Evolutionary conservation across 2,797 vertebrate species (phyloP), one percentile per base, ranked within the genome.

Genomic region (Pangasius macronema): DNA sequence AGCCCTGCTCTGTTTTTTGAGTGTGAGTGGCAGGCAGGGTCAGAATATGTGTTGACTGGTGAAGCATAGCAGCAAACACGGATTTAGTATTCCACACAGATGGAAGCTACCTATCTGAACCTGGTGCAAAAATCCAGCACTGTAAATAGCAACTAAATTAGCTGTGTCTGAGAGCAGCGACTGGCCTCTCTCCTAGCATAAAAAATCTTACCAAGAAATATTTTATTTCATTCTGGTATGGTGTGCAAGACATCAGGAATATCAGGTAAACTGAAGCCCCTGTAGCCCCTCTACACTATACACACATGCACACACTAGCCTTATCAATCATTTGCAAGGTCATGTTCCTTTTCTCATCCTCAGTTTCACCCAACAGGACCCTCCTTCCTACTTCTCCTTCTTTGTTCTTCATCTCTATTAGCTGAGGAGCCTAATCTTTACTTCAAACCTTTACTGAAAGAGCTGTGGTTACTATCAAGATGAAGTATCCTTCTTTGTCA

Each of bases 31-130:
- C 79, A 80, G 63, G 49, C 70, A 82, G 85, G 82, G 79, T 20
- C 77, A 86, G 86, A 90, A 88, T 89, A 63, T 88, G 55, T 72
- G 65, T 75, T 87, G 88, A 77, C 86, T 63, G 61, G 68, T 82
- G 61, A 70, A 36, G 83, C 75, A 55, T 73, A 57, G 39, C 85
- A 82, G 75, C 61, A 80, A 63, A 82, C 82, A 33, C 57, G 79
- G 79, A 85, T 68, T 90, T 85, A 88, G 85, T 90, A 90, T 90
- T 89, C 87, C 46, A 86, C 63, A 73, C 82, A 83, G 86, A 90
- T 79, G 76, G 70, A 82, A 79, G 27, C 86, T 82, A 82, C 30
- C 89, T 86, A 83, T 87, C 75, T 55, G 63, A 90, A 87, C 57
- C 46, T 33, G 1, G 51, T 57, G 67, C 80, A 79, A 67, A 90